Percentiles rank a stretch among this genome's conserved stretches.
Conservation (phyloP, 2,888 invertebrate genomes). For the Acanthosepion esculentum region DNA sequence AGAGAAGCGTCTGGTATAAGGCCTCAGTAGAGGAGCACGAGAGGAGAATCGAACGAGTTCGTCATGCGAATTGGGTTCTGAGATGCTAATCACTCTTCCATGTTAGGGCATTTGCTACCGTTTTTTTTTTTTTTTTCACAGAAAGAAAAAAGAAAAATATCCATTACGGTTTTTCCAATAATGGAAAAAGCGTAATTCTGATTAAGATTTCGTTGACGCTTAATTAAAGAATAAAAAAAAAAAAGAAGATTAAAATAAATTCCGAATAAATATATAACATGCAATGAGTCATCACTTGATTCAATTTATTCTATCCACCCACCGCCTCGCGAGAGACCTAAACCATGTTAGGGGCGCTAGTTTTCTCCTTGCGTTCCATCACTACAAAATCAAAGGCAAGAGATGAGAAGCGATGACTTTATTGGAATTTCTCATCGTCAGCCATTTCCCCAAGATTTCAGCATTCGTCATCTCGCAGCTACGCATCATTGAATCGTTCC, state of each 20-base stretch:
- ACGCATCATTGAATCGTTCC: conserved; percentile 2
- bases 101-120: too few relatives aligned
- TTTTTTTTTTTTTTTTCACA: too few relatives aligned
- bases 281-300: not conserved
- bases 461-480: not conserved
- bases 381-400: not conserved
- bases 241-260: not conserved
- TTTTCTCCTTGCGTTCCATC: not conserved
- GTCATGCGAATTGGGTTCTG: too few relatives aligned
- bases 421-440: not conserved
- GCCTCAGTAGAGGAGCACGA: too few relatives aligned
- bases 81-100: too few relatives aligned
- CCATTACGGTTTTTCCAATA: not conserved
- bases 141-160: not conserved
- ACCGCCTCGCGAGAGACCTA: not conserved
- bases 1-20: too few relatives aligned
- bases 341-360: not conserved
- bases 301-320: not conserved
- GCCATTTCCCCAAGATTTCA: not conserved
- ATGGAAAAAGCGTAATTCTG: not conserved
- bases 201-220: not conserved
- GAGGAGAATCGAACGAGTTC: too few relatives aligned
- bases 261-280: not conserved
- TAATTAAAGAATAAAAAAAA: not conserved
- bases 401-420: not conserved